Conservation (phyloP, 2,888 invertebrate genomes). For the Polyommatus iphigenia region DNA sequence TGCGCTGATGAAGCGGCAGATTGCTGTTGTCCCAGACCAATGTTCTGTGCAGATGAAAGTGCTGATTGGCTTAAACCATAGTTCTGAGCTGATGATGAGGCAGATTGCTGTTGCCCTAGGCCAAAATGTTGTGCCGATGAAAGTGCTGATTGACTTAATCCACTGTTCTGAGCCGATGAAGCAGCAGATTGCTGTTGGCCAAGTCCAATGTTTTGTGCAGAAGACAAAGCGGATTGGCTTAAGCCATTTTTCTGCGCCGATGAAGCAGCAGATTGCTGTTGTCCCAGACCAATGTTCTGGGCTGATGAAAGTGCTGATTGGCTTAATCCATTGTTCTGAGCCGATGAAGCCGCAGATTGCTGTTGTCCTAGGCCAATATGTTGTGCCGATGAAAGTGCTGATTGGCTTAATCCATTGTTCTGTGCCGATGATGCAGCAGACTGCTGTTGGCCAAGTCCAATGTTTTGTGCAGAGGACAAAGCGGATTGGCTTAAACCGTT, state of each 20-base stretch:
- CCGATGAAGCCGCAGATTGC: background rate
- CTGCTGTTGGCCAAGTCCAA: background rate
- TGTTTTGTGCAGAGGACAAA: background rate
- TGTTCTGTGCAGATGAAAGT: slow-evolving; percentile 46
- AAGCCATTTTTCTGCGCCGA: background rate
- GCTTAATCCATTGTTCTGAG: background rate
- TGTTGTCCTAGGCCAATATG: background rate
- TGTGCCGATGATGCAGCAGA: background rate
- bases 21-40: slow-evolving; percentile 47
- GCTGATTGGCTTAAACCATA: slow-evolving; percentile 52
- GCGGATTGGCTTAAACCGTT: background rate
- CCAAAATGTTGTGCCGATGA: slow-evolving; percentile 46
- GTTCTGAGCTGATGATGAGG: slow-evolving; percentile 55
- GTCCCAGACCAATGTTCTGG: background rate
- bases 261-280: background rate
- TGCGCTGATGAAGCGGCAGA: slow-evolving; percentile 50
- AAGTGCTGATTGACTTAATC: background rate
- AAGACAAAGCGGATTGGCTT: background rate
- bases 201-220: background rate
- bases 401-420: slow-evolving; percentile 3
- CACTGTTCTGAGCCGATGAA: slow-evolving; percentile 7
- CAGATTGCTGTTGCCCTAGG: slow-evolving; percentile 49
- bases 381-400: background rate
- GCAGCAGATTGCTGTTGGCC: slow-evolving; percentile 9
- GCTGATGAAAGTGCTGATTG: background rate